Percentiles rank a stretch among this genome's conserved stretches.
phyloP scores from a whole-genome alignment of 2,113 vertebrate genomes.

The Ramphastos sulfuratus region DNA sequence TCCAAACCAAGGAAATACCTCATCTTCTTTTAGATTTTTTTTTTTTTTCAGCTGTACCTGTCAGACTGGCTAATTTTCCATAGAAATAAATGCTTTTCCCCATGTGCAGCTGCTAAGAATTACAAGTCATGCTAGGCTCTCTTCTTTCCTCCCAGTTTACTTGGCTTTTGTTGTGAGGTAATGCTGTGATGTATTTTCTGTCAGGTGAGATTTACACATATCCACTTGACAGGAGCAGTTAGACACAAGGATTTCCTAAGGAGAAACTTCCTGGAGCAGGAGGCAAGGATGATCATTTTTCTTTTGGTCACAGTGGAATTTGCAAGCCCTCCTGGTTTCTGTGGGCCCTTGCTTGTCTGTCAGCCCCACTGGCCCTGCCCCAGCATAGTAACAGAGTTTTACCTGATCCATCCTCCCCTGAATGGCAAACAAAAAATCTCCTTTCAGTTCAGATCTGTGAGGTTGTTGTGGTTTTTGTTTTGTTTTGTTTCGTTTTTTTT shows the following conservation, averaged over 20 bases:
- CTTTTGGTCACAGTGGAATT: neutral
- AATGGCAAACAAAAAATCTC: neutral
- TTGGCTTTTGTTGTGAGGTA: neutral
- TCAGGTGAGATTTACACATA: slow-evolving; percentile 62
- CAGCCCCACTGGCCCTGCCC: neutral
- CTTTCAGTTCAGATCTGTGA: neutral
- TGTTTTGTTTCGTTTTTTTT: neutral
- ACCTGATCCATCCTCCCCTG: neutral
- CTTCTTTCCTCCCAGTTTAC: slow-evolving; percentile 18
- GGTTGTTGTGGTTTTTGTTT: neutral
- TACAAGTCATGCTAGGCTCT: neutral
- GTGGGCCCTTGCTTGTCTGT: accelerated
- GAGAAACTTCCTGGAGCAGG: slow-evolving; percentile 30
- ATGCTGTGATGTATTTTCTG: slow-evolving; percentile 52
- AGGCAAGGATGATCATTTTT: slow-evolving; percentile 18
- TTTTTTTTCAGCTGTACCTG: neutral
- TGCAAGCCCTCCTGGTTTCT: neutral
- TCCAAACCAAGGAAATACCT: neutral
- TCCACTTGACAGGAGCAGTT: slow-evolving; percentile 55
- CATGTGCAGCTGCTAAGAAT: neutral
- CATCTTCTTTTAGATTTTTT: neutral
- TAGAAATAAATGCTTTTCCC: neutral
- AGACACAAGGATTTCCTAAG: slow-evolving; percentile 58
- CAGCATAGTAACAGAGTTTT: neutral
- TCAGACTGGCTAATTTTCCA: neutral